Conservation (phyloP, 2,113 vertebrate genomes). For the Calidris pugnax region DNA sequence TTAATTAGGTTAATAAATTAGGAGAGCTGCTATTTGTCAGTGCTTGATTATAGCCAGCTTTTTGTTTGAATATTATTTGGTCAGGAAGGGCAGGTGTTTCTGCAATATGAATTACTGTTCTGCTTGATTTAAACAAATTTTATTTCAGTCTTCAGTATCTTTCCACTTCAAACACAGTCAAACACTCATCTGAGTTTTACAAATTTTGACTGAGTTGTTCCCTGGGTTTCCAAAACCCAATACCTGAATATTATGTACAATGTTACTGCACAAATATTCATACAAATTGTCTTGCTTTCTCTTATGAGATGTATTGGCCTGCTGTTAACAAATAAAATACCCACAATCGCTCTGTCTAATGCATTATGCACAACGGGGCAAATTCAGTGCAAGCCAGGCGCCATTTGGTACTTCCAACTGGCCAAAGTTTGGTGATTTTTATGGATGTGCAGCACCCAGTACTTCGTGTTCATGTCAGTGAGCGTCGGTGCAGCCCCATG, state of each 20-base stretch:
- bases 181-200: background rate
- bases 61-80: background rate
- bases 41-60: background rate
- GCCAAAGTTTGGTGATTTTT: background rate
- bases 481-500: background rate
- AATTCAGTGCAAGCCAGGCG: background rate
- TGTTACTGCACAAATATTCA: background rate
- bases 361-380: background rate
- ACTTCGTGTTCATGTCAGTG: background rate
- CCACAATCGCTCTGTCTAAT: background rate
- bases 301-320: background rate
- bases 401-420: background rate
- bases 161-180: background rate
- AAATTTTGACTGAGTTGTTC: background rate
- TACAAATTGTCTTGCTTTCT: background rate
- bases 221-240: background rate
- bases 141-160: background rate
- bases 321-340: background rate
- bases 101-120: background rate
- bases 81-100: background rate
- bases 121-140: background rate
- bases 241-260: background rate
- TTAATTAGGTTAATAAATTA: conserved; percentile 69
- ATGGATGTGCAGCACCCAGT: too few relatives aligned
- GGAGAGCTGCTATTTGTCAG: background rate